A percentile compares a stretch with the other conserved stretches of the same genome.
Evolutionary conservation across 1,140 invertebrate genomes (phyloP).

Genomic region (Hormaphis cornu): DNA sequence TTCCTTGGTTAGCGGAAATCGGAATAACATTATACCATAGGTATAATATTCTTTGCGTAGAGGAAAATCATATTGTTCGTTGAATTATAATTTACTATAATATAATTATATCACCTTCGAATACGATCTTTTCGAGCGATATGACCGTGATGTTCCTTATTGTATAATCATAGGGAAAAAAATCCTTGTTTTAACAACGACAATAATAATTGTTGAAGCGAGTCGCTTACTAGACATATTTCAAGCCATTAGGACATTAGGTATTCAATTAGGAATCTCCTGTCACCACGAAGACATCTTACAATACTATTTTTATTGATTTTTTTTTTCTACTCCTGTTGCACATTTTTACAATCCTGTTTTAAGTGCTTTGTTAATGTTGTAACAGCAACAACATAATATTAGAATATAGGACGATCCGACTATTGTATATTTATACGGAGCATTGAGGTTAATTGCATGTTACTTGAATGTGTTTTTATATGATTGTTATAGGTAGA

Average conservation of each 20-base stretch:
- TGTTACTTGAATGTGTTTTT: not conserved
- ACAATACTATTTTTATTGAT: not conserved
- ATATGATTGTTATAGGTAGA: constrained; percentile 8
- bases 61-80: not conserved
- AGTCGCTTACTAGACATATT: no score
- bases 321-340: not conserved
- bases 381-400: constrained; percentile 2
- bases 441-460: constrained; percentile 27
- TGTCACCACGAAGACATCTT: not conserved
- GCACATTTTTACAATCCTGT: not conserved
- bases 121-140: not conserved
- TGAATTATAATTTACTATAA: not conserved
- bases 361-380: not conserved
- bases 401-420: constrained; percentile 1
- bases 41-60: not conserved
- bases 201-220: constrained; percentile 2
- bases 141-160: constrained; percentile 1
- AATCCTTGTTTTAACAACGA: not conserved
- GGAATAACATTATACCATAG: not conserved
- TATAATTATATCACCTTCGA: constrained; percentile 4
- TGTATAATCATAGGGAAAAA: constrained; percentile 15
- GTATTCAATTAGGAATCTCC: constrained; percentile 10
- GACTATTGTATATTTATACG: not conserved
- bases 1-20: not conserved
- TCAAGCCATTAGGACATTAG: no score